Evolutionary conservation across 2,113 vertebrate species (phyloP).

Genomic region (Apeltes quadracus): DNA sequence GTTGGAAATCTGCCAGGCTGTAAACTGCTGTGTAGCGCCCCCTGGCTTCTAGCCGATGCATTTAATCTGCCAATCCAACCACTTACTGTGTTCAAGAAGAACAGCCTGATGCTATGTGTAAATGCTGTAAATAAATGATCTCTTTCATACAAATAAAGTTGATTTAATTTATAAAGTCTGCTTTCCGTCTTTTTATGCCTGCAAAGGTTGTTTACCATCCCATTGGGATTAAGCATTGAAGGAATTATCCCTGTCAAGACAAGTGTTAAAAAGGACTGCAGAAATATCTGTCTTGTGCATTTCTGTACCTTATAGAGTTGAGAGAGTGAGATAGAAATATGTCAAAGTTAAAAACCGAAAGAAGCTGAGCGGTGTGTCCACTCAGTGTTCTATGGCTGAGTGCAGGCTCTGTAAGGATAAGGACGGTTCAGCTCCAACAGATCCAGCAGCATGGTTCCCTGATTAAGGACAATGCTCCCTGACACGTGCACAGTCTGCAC

Average conservation of each 20-base stretch:
- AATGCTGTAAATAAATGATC: conserved; percentile 27
- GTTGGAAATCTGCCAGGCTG: background rate
- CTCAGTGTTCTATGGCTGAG: background rate
- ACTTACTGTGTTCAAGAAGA: background rate
- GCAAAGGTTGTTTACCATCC: background rate
- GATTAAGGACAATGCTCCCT: conserved; percentile 36
- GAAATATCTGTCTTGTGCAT: background rate
- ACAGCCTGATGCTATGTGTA: background rate
- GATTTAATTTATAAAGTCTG: conserved; percentile 31
- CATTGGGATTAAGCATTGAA: background rate
- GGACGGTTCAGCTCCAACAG: background rate
- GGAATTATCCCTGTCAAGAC: background rate
- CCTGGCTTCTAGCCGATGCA: conserved; percentile 15
- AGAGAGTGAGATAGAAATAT: background rate
- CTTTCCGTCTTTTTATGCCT: background rate
- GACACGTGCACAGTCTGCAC: conserved; percentile 28
- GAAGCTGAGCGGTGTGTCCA: background rate
- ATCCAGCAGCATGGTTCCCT: conserved; percentile 25
- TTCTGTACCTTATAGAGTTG: background rate
- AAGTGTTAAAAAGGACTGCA: background rate
- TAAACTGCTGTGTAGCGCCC: conserved; percentile 19
- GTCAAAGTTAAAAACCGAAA: no score
- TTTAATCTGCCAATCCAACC: background rate
- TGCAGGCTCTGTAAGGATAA: conserved; percentile 2
- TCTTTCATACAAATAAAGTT: conserved; percentile 44